Base-by-base conservation (phyloP, 1,140 invertebrate species). In the Drosophila lini region DNA sequence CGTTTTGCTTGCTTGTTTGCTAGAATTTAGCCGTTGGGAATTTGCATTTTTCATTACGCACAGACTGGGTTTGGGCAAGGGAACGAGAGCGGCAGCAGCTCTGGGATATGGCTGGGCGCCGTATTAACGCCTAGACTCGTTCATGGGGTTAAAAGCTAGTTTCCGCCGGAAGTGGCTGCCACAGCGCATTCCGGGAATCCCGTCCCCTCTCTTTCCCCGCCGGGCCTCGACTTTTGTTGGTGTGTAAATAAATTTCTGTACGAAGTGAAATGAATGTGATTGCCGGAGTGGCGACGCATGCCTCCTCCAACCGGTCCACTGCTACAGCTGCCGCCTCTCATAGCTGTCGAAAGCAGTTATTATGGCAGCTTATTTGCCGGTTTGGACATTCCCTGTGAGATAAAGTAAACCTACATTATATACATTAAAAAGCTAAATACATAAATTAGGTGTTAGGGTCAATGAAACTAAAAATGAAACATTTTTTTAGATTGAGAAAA, bases 101-200 rank as follows among this genome's bases (percentile, higher is more conserved):
- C 71, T 47, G 45, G 55, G 45, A 41, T 16, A 53, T 68, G 58
- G 56, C 65, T 56, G 77, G 69, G 84, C 84, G 80, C 74, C 78
- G 78, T 90, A 90, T 90, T 89, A 90, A 85, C 85, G 85, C 85
- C 85, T 90, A 85, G 86, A 80, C 74, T 84, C 78, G 81, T 85
- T 89, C 85, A 90, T 89, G 78, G 81, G 85, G 85, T 90, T 89
- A 89, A 89, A 89, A 89, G 85, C 85, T 89, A 89, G 85, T 89
- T 89, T 89, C 85, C 85, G 85, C 56, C 85, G 85, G 85, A 89
- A 89, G 85, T 89, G 81, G 85, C 85, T 85, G 83, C 84, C 80
- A 67, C 80, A 68, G 74, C 82, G 67, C 81, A 71, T 71, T 71
- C 68, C 82, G 80, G 52, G 60, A 31, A 48, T 52, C 59, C 32